Evolutionary conservation across 2,888 invertebrate genomes (phyloP).

Genomic region (Chymomyza fuscimana): DNA sequence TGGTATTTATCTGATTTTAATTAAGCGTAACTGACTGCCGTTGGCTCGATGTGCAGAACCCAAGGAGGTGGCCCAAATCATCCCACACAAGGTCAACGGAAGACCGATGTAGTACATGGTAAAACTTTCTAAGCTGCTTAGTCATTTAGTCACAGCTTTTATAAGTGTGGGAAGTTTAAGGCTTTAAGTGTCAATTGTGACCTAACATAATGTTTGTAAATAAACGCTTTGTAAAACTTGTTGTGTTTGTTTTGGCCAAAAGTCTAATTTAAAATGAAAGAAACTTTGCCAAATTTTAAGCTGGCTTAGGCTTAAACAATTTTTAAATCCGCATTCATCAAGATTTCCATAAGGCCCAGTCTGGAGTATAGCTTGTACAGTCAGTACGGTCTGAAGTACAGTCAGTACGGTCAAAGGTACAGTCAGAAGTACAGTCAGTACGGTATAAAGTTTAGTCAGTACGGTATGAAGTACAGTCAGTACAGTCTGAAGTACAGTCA

Average conservation of each 20-base stretch:
- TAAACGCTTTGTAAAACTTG: neutral
- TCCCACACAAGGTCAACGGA: neutral
- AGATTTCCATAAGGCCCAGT: neutral
- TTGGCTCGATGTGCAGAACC: neutral
- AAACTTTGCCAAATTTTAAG: neutral
- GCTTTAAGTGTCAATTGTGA: neutral
- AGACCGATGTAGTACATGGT: neutral
- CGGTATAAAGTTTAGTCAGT: too few relatives aligned
- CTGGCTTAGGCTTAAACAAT: neutral
- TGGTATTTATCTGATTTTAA: constrained; percentile 64
- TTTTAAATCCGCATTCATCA: neutral
- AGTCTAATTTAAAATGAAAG: neutral
- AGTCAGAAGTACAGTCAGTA: too few relatives aligned
- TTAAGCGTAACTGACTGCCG: constrained; percentile 52
- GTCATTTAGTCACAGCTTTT: neutral
- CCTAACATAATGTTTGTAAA: neutral
- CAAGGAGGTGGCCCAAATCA: neutral
- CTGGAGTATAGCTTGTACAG: too few relatives aligned
- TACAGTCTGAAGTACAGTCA: too few relatives aligned
- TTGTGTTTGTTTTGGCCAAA: neutral
- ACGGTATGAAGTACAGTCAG: too few relatives aligned
- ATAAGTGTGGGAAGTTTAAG: neutral
- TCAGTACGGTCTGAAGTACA: too few relatives aligned
- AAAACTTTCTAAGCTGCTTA: neutral
- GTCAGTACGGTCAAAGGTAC: too few relatives aligned